Evolutionary conservation across 2,113 vertebrate genomes (phyloP), one percentile per base, ranked within the genome.

Genomic region (Cyprinodon brontotheroides): DNA sequence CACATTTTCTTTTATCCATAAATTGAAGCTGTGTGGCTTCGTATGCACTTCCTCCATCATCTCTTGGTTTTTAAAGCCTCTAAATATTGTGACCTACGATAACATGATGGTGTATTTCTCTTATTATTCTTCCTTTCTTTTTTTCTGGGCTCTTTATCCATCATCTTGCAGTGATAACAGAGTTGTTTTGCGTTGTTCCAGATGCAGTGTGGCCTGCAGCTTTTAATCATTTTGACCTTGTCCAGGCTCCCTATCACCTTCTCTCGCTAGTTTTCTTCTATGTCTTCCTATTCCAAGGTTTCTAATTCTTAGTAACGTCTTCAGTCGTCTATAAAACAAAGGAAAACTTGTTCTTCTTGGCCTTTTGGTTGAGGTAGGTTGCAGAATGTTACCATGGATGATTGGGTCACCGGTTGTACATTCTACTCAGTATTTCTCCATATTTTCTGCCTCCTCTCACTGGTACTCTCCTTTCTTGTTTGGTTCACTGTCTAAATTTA

Each of bases 191-290:
- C 84, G 73, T 69, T 83, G 70, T 74, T 82, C 68, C 74, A 86
- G 65, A 77, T 61, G 68, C 64, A 70, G 37, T 72, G 63, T 65
- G 70, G 85, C 86, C 77, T 14, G 68, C 73, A 65, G 87, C 80
- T 80, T 75, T 84, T 86, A 68, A 85, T 82, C 71, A 74, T 64
- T 70, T 81, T 86, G 82, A 91, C 91, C 84, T 90, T 91, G 75
- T 79, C 83, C 72, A 80, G 22, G 82, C 70, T 76, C 83, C 69
- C 48, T 75, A 68, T 65, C 72, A 57, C 20, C n/a, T 78, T 74
- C 15, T 74, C 78, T 63, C 10, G 65, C 72, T 80, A 29, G 75
- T 83, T 70, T 60, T 64, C 57, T 61, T 80, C 65, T 17, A 61
- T 64, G 64, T 69, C 76, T 62, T 50, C 59, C 8, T 5, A 77